Evolutionary conservation across 2,888 invertebrate genomes (phyloP).

Genomic region (Cecidostiba fungosa): DNA sequence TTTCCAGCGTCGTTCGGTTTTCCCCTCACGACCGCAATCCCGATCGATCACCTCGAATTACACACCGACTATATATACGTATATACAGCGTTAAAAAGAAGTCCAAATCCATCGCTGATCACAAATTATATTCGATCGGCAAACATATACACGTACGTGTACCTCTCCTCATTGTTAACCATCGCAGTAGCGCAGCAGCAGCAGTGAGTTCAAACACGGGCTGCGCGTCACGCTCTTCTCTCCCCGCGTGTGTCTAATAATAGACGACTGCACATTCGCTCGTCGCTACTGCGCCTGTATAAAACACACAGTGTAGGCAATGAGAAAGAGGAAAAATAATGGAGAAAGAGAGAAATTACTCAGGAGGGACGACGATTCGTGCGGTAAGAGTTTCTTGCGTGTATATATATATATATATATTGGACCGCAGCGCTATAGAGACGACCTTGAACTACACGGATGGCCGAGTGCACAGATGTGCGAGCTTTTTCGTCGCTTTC

Average conservation of each 20-base stretch:
- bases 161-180: background rate
- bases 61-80: background rate
- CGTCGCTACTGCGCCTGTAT: background rate
- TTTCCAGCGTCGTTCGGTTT: background rate
- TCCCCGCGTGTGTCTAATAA: background rate
- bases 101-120: background rate
- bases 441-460: conserved; percentile 48
- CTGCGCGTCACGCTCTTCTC: conserved; percentile 7
- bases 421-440: background rate
- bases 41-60: conserved; percentile 15
- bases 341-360: background rate
- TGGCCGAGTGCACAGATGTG: background rate
- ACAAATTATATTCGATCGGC: background rate
- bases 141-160: background rate
- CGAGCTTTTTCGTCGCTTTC: background rate
- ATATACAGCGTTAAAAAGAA: background rate
- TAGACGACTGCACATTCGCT: conserved; percentile 29
- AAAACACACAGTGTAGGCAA: background rate
- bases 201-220: background rate
- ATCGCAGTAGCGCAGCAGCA: background rate
- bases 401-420: background rate
- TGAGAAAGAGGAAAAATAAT: background rate
- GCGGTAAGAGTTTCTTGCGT: background rate
- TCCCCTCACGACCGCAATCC: background rate
- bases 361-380: conserved; percentile 4